phyloP scores from a whole-genome alignment of 2,888 invertebrate species.

The Drosophila leonis region DNA sequence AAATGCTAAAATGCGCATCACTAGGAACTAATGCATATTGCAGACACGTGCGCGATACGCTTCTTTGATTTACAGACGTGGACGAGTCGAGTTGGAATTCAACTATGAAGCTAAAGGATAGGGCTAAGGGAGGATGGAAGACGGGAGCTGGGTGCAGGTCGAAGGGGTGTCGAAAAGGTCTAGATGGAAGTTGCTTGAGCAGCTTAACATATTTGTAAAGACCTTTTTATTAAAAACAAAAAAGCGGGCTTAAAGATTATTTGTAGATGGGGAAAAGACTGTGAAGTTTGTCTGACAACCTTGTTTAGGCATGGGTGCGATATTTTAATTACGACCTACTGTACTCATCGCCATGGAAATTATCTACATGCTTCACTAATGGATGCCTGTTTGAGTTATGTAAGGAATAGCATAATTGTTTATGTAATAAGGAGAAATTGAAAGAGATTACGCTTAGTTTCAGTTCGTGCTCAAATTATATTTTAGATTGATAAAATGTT shows the following conservation, averaged over 20 bases:
- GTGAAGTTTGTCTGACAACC: constrained; percentile 40
- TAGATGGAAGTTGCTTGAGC: constrained; percentile 53
- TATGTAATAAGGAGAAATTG: constrained; percentile 7
- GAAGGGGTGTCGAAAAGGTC: constrained; percentile 22
- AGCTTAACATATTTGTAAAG: constrained; percentile 80
- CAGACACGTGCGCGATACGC: constrained; percentile 78
- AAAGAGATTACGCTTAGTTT: constrained; percentile 7
- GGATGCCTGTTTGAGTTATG: constrained; percentile 59
- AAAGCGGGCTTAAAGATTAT: constrained; percentile 70
- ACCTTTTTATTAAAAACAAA: constrained; percentile 76
- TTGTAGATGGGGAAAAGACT: constrained; percentile 25
- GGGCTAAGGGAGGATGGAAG: neutral
- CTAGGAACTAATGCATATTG: constrained; percentile 78
- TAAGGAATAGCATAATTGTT: constrained; percentile 12
- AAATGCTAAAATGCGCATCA: neutral
- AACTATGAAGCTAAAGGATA: constrained; percentile 18
- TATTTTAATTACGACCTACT: constrained; percentile 76
- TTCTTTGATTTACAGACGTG: constrained; percentile 78
- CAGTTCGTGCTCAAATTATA: neutral
- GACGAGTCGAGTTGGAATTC: constrained; percentile 36
- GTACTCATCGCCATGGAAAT: constrained; percentile 49
- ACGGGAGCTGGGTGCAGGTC: neutral
- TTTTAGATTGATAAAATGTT: neutral
- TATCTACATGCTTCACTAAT: constrained; percentile 43
- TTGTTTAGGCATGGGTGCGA: constrained; percentile 74